Percentiles rank a stretch among this genome's conserved stretches.
Conservation (phyloP, 2,797 vertebrate species). For the Mormyrus proboscirostris region DNA sequence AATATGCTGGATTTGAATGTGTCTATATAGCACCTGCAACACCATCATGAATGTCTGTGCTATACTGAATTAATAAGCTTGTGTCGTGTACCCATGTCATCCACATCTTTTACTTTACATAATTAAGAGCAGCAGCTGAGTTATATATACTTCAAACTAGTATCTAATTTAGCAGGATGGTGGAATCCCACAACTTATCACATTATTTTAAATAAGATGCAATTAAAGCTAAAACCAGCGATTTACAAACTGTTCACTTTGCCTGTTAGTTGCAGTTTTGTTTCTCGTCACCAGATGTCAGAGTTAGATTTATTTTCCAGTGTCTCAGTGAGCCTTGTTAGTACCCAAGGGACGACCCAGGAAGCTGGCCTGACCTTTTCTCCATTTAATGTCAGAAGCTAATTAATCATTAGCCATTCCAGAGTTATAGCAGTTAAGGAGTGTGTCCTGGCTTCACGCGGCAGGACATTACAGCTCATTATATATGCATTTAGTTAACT, state of each 20-base stretch:
- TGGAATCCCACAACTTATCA: neutral
- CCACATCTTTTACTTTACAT: neutral
- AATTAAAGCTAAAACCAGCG: neutral
- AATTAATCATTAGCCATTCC: slow-evolving; percentile 99
- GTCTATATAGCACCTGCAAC: neutral
- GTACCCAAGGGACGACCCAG: slow-evolving; percentile 53
- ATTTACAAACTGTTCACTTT: neutral
- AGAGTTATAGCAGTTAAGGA: slow-evolving; percentile 85
- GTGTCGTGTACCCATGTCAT: neutral
- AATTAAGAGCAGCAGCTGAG: neutral
- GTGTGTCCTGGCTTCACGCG: slow-evolving; percentile 78
- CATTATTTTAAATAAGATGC: neutral
- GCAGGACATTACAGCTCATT: slow-evolving; percentile 81
- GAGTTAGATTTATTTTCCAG: slow-evolving; percentile 60
- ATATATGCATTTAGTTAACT: slow-evolving; percentile 72
- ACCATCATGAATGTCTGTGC: neutral
- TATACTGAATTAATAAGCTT: neutral
- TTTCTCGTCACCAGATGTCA: slow-evolving; percentile 82
- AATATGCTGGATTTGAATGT: neutral
- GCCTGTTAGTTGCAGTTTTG: slow-evolving; percentile 36
- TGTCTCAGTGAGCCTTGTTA: neutral
- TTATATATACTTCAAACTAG: neutral
- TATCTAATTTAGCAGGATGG: neutral
- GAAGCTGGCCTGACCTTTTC: slow-evolving; percentile 92
- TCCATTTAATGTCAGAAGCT: slow-evolving; percentile 95